A percentile compares a stretch with the other conserved stretches of the same genome.
Evolutionary conservation across 2,113 vertebrate species (phyloP).

Genomic region (Tragelaphus buxtoni): DNA sequence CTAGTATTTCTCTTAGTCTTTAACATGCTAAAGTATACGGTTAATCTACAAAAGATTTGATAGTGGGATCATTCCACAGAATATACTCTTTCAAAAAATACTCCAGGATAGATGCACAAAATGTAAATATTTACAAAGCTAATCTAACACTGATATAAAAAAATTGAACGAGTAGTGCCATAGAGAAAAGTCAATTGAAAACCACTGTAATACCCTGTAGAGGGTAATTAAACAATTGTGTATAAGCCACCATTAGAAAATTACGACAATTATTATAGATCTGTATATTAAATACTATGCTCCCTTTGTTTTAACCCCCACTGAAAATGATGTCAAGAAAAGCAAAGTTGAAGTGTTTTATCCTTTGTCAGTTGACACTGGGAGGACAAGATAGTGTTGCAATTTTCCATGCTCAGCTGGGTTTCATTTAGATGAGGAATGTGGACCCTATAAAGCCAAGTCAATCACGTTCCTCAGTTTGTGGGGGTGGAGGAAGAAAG

Average conservation of each 20-base stretch:
- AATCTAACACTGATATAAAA: not conserved
- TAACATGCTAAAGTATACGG: not conserved
- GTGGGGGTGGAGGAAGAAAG: not conserved
- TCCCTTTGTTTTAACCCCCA: not conserved
- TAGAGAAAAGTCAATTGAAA: not conserved
- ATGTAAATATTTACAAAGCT: not conserved
- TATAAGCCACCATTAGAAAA: constrained; percentile 26
- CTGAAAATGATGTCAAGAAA: not conserved
- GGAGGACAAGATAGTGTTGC: constrained; percentile 14
- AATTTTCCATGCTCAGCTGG: constrained; percentile 41
- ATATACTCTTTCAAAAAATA: not conserved
- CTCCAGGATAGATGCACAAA: not conserved
- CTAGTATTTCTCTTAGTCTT: not conserved
- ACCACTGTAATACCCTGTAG: not conserved
- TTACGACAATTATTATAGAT: not conserved
- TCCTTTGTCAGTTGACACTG: not conserved
- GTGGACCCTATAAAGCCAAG: constrained; percentile 40
- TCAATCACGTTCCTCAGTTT: constrained; percentile 13
- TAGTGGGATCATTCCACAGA: not conserved
- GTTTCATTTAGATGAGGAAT: constrained; percentile 50
- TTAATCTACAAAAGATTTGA: constrained; percentile 2
- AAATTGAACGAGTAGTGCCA: not conserved
- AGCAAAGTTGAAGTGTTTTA: not conserved
- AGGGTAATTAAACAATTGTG: constrained; percentile 25
- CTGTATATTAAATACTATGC: not conserved